Conservation (phyloP, 2,888 invertebrate species). For the Smittia aterrima region DNA sequence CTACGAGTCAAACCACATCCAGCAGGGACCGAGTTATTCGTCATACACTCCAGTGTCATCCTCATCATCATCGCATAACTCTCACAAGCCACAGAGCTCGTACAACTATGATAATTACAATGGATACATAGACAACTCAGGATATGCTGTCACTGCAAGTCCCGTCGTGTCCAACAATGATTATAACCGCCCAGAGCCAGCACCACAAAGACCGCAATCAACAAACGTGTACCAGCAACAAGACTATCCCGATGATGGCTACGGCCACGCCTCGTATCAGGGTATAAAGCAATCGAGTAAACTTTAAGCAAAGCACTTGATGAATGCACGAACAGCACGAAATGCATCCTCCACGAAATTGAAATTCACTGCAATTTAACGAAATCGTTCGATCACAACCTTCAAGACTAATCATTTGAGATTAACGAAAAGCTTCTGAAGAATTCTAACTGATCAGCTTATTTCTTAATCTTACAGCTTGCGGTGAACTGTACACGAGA, state of each 20-base stretch:
- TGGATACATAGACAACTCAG: slow-evolving; percentile 42
- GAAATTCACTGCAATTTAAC: slow-evolving; percentile 5
- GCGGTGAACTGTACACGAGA: slow-evolving; percentile 82
- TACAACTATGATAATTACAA: slow-evolving; percentile 15
- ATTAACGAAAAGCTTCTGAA: neutral
- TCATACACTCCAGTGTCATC: slow-evolving; percentile 3
- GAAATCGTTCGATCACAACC: neutral
- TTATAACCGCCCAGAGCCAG: slow-evolving; percentile 25
- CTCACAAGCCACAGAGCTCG: slow-evolving; percentile 18
- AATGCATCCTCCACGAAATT: slow-evolving; percentile 3
- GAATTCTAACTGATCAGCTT: neutral
- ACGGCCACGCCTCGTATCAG: slow-evolving; percentile 36
- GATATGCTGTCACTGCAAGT: slow-evolving; percentile 40
- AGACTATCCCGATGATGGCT: slow-evolving; percentile 37
- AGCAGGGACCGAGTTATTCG: neutral
- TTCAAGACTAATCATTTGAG: neutral
- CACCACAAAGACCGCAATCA: slow-evolving; percentile 18
- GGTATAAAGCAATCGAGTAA: slow-evolving; percentile 23
- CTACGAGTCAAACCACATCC: slow-evolving; percentile 20
- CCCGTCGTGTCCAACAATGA: slow-evolving; percentile 21
- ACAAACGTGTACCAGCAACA: neutral
- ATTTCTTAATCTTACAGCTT: slow-evolving; percentile 63
- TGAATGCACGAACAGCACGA: slow-evolving; percentile 17
- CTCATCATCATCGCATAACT: slow-evolving; percentile 7
- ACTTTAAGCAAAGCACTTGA: slow-evolving; percentile 17